These are phyloP conservation scores for Nannoperca obscura DNA, from an alignment of 2,797 vertebrate genomes.

Conservation along the genomic window DNA sequence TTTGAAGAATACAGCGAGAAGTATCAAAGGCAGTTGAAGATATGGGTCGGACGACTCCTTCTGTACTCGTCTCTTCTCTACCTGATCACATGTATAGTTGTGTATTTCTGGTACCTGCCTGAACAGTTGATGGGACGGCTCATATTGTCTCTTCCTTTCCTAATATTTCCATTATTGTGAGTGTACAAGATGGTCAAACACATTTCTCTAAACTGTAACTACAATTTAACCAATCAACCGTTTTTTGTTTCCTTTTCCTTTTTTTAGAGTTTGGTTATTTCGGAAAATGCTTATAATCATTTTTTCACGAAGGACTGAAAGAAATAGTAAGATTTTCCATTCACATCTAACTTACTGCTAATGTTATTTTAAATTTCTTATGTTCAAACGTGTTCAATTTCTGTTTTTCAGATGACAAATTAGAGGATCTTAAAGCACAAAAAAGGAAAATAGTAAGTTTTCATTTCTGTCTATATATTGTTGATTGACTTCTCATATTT, in stretches of 20 bases:
- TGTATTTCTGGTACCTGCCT: slow-evolving; percentile 96
- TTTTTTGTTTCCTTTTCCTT: slow-evolving; percentile 28
- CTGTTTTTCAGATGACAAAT: slow-evolving; percentile 90
- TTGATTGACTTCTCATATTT: not conserved
- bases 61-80: slow-evolving; percentile 93
- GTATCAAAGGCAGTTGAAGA: slow-evolving; percentile 94
- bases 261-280: slow-evolving; percentile 91
- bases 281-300: slow-evolving; percentile 93
- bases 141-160: slow-evolving; percentile 90
- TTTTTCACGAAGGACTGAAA: slow-evolving; percentile 94
- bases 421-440: slow-evolving; percentile 93
- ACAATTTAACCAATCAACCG: not conserved
- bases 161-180: slow-evolving; percentile 96
- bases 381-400: slow-evolving; percentile 2
- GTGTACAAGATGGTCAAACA: slow-evolving; percentile 70
- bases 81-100: slow-evolving; percentile 88
- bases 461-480: not conserved
- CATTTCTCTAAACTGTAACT: not conserved
- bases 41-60: slow-evolving; percentile 93
- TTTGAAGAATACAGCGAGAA: slow-evolving; percentile 95
- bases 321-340: slow-evolving; percentile 89
- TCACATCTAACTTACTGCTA: not conserved
- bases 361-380: not conserved
- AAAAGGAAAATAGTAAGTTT: slow-evolving; percentile 97
- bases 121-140: slow-evolving; percentile 91